These are phyloP conservation scores for Oryzias curvinotus DNA, from an alignment of 2,113 vertebrate species.

Conservation along the genomic window DNA sequence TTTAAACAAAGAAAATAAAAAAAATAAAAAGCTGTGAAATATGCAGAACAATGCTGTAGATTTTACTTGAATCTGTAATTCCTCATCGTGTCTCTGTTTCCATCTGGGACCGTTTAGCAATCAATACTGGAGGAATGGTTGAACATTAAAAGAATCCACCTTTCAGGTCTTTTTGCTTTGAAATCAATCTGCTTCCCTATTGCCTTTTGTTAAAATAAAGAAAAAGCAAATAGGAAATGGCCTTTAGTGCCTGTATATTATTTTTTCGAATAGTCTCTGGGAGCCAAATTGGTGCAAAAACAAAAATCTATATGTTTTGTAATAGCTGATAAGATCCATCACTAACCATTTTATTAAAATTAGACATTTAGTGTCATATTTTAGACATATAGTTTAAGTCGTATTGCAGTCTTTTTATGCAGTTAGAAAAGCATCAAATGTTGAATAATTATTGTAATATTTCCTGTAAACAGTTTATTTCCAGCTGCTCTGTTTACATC, in stretches of 20 bases:
- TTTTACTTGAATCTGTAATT: slow-evolving; percentile 55
- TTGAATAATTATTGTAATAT: background rate
- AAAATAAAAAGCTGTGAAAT: slow-evolving; percentile 70
- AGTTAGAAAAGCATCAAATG: background rate
- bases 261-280: too few species aligned
- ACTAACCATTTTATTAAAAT: too few species aligned
- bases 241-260: too few species aligned
- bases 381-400: too few species aligned
- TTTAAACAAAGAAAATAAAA: too few species aligned
- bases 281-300: too few species aligned
- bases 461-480: background rate
- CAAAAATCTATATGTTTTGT: too few species aligned
- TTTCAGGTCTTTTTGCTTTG: background rate
- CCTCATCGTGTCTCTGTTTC: background rate
- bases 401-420: too few species aligned
- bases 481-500: slow-evolving; percentile 9
- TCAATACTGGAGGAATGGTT: too few species aligned
- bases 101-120: background rate
- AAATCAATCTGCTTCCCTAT: background rate
- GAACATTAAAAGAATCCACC: background rate
- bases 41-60: slow-evolving; percentile 52
- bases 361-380: too few species aligned
- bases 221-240: too few species aligned
- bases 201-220: background rate
- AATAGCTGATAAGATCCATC: too few species aligned